Evolutionary conservation across 2,888 invertebrate genomes (phyloP).

Genomic region (Ophraella communa): DNA sequence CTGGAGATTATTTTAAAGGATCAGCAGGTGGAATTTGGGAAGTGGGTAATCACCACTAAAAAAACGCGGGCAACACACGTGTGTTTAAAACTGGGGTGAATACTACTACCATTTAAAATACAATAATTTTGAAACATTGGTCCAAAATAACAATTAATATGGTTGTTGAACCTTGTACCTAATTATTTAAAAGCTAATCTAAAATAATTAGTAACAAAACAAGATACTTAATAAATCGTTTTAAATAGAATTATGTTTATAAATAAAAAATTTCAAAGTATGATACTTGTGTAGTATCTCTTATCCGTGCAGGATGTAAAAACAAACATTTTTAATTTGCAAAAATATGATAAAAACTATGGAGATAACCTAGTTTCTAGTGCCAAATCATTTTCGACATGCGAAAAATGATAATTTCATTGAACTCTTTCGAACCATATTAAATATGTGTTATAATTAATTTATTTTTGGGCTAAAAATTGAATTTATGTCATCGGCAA

Average conservation of each 20-base stretch:
- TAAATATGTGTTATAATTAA: neutral
- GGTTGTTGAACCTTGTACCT: neutral
- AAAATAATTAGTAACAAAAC: neutral
- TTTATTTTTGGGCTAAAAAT: neutral
- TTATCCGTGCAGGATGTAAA: neutral
- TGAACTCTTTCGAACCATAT: neutral
- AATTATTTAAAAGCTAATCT: too few relatives aligned
- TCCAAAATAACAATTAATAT: neutral
- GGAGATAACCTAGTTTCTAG: slow-evolving; percentile 7
- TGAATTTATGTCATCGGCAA: slow-evolving; percentile 5
- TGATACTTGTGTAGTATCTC: neutral
- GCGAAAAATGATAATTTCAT: slow-evolving; percentile 8
- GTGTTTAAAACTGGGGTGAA: too few relatives aligned
- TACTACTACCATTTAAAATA: too few relatives aligned
- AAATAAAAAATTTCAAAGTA: neutral
- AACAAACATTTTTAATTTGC: neutral
- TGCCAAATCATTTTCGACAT: neutral
- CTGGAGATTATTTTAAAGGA: neutral
- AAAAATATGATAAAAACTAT: slow-evolving; percentile 1
- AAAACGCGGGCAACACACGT: neutral
- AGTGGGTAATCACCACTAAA: neutral
- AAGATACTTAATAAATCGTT: neutral
- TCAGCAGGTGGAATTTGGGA: neutral
- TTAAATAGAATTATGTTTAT: neutral
- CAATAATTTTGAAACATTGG: too few relatives aligned